Evolutionary conservation across 2,797 vertebrate genomes (phyloP), one percentile per base, ranked within the genome.

Genomic region (Parauchenoglanis ngamensis): DNA sequence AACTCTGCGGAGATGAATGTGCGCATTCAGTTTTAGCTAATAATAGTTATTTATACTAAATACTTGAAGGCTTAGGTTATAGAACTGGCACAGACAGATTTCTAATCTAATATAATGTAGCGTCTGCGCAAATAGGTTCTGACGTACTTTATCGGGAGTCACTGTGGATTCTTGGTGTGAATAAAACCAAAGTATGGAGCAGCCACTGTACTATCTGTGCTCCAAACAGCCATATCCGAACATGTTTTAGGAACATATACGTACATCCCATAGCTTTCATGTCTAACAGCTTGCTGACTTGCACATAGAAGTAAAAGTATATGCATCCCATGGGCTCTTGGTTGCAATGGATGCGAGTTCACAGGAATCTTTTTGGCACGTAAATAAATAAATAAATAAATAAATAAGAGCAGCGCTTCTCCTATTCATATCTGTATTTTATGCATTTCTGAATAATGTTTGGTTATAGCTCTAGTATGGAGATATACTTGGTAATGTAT

Each of bases 361-460:
- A 44, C 23, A 10, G 7, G 0, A 46, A 49, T 4, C 40, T 13
- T 67, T 28, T 67, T 31, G 63, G n/a, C 72, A 4, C 11, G 10
- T 49, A 49, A 49, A 49, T 49, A 49, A 49, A 49, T 49, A 61
- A 25, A 63, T 19, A 61, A 23, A 63, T 1, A 67, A 28, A 28
- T 15, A 28, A 67, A 31, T 5, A 28, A 63, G 19, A 35, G 10
- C 54, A 73, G 56, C 23, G 4, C 57, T 49, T 19, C 59, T 35
- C 4, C 44, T 73, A 52, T 49, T 61, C 31, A 56, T 35, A 12
- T 15, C 67, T 61, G 56, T 75, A 83, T 88, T 84, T 57, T 84
- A 90, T 54, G 4, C 1, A 28, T 54, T 52, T 54, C 46, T 52
- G 13, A 25, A 49, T 75, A 11, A 49, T 1, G 23, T 44, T 72